Base-by-base conservation (phyloP, 2,888 invertebrate genomes). In the Micropterix aruncella region DNA sequence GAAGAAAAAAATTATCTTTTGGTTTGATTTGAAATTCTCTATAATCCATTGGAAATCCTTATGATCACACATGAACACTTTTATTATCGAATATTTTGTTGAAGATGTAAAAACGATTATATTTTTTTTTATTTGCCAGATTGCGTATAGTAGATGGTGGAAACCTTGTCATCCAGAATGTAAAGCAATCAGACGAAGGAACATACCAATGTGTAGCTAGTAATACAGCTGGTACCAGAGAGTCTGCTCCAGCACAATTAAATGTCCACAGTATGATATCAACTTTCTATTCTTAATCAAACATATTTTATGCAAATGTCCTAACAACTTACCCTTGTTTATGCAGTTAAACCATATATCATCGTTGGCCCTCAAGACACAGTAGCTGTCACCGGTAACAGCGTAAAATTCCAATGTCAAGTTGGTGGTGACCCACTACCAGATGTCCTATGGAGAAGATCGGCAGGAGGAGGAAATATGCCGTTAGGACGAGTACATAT, bases 301-400 rank as follows among this genome's bases (percentile, higher is more conserved):
- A n/a, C n/a, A n/a, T n/a, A n/a, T n/a, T n/a, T n/a, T n/a, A n/a
- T n/a, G n/a, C n/a, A n/a, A n/a, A n/a, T n/a, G n/a, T n/a, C n/a
- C n/a, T n/a, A n/a, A 19, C 18, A 38, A 37, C 39, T 46, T n/a
- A 38, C 59, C 61, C 61, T 57, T 61, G 55, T 54, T 57, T 62
- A 63, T 70, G 46, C 74, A 91, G 91, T 90, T 58, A 88, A 89
- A 66, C 91, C 89, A 48, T 86, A 80, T 65, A 79, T 89, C 65
- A 80, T 85, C 55, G 79, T 80, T 57, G 82, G 85, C 4, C 91
- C 91, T 1, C 80, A 84, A 64, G 87, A 91, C 62, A 75, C 83
- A 50, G 80, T 80, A 45, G 80, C 83, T 16, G 74, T 88, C 50
- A 83, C 83, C 47, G 84, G 86, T 43, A 77, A 80, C 50, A 80